Base-by-base conservation (phyloP, 2,888 invertebrate genomes). In the Mylabris sibirica region DNA sequence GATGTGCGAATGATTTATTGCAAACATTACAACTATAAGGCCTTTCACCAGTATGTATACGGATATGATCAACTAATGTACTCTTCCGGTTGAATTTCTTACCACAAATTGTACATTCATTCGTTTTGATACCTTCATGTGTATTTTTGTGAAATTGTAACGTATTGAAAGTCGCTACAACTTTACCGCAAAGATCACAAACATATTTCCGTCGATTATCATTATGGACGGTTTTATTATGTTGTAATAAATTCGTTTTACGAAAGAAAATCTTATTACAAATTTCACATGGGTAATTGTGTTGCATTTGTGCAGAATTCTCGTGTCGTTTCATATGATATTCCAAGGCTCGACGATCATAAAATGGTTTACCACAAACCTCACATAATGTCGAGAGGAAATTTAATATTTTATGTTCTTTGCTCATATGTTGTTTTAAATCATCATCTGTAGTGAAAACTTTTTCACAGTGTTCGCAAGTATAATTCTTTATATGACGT, bases 11-110 rank as follows among this genome's bases (percentile, higher is more conserved):
- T 8, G 75, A 69, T 69, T 77, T 78, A 11, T 68, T 63, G 60
- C 80, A 80, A 67, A 75, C 76, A 3, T 68, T 63, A 68, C 83
- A 83, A 44, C 72, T 69, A 63, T 76, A 82, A 11, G 83, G 82
- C 67, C 81, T 82, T 34, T 81, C 79, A 0, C 80, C 80, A 2
- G 78, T 79, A 64, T 81, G 81, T 26, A 78, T 75, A 24, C 77
- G 68, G 5, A 62, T 53, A 35, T 69, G 69, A 53, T 68, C 62
- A 59, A 81, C 53, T 14, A 53, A 24, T 4, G 53, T 53, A 24
- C 53, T 53, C 12, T 53, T 53, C 53, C 53, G 0, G 11, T 53
- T 53, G 53, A 53, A 53, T 24, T 53, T 53, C 53, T 53, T 53
- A 22, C 53, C 53, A 3, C 53, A 53, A 53, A 53, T 53, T 1